Evolutionary conservation across 2,113 vertebrate genomes (phyloP).

Genomic region (Aramus guarauna): DNA sequence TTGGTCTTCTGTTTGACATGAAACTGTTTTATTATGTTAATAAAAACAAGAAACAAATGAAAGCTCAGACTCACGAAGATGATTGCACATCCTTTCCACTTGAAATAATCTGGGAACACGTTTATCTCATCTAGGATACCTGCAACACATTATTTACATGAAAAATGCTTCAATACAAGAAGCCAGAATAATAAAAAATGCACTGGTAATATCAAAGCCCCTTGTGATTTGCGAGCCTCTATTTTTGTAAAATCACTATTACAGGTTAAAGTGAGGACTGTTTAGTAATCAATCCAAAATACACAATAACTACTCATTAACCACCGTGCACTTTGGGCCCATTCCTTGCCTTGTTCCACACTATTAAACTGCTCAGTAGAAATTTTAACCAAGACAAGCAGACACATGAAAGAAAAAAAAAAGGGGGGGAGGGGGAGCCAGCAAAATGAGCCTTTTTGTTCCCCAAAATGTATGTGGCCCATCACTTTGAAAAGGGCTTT

Average conservation of each 20-base stretch:
- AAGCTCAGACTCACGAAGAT: neutral
- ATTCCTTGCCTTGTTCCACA: neutral
- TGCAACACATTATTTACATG: neutral
- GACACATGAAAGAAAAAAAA: accelerated
- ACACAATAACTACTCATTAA: neutral
- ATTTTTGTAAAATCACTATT: neutral
- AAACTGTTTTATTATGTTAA: neutral
- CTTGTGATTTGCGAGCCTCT: neutral
- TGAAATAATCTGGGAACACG: neutral
- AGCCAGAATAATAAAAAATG: neutral
- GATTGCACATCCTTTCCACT: neutral
- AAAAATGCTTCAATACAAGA: neutral
- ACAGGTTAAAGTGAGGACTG: neutral
- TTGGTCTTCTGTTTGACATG: neutral
- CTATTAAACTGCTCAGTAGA: neutral
- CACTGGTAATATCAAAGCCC: neutral
- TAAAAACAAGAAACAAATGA: neutral
- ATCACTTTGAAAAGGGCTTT: neutral
- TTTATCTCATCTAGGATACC: neutral
- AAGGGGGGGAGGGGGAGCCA: accelerated
- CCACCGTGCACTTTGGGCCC: neutral
- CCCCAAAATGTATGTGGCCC: neutral
- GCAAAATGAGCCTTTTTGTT: neutral
- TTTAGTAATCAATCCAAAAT: neutral
- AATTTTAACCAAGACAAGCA: neutral